These are phyloP conservation scores for Lepilemur ruficaudatus DNA, from an alignment of 2,797 vertebrate species.

Conservation along the genomic window DNA sequence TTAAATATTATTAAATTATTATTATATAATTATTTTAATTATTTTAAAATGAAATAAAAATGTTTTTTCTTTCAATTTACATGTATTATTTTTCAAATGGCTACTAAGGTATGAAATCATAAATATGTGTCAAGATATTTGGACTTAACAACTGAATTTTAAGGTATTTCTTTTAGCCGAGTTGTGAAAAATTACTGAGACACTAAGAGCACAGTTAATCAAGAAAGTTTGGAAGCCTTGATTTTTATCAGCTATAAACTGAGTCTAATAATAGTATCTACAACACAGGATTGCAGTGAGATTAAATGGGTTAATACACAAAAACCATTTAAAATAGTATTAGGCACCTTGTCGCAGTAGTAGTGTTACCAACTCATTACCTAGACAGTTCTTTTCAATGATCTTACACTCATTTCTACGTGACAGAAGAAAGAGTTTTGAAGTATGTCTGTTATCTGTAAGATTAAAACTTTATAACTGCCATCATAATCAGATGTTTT, in stretches of 20 bases:
- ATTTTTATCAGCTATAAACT: constrained; percentile 19
- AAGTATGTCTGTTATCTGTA: neutral
- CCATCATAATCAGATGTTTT: neutral
- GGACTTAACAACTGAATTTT: neutral
- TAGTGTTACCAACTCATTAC: neutral
- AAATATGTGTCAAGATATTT: constrained; percentile 21
- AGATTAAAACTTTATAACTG: neutral
- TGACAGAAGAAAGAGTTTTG: neutral
- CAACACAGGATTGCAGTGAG: neutral
- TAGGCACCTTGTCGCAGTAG: neutral
- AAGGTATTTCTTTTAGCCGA: neutral
- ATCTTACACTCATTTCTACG: neutral
- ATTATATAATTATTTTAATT: neutral
- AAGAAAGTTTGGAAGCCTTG: neutral
- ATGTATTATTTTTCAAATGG: constrained; percentile 19
- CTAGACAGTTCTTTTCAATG: neutral
- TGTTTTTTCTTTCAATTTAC: neutral
- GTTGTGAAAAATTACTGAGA: constrained; percentile 9
- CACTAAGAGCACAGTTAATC: neutral
- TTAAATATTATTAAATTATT: no score
- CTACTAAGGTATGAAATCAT: constrained; percentile 23
- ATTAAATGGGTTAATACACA: neutral
- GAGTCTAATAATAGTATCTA: neutral
- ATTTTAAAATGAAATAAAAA: constrained; percentile 24
- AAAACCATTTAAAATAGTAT: neutral